Conservation (phyloP, 2,797 vertebrate species). For the Hafferia zeledoni region DNA sequence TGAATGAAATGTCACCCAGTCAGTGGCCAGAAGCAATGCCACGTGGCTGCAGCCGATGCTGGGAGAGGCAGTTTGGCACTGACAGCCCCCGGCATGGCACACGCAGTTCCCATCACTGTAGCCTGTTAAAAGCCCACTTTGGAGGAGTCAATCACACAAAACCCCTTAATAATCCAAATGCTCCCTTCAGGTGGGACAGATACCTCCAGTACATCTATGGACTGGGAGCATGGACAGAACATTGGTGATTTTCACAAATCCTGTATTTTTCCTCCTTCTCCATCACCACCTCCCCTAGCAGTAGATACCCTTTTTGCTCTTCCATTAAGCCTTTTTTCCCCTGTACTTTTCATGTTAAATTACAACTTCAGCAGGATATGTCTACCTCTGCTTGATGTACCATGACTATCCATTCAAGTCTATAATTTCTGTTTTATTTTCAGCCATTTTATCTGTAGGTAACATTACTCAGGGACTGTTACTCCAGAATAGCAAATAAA, state of each 20-base stretch:
- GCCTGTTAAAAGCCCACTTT: not conserved
- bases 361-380: not conserved
- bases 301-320: not conserved
- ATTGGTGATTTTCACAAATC: not conserved
- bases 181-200: not conserved
- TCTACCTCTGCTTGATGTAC: not conserved
- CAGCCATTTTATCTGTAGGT: not conserved
- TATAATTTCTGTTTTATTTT: not conserved
- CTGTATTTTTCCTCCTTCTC: not conserved
- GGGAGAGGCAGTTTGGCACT: not conserved
- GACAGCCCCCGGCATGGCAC: accelerated
- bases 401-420: not conserved
- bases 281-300: not conserved
- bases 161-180: not conserved
- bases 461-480: not conserved
- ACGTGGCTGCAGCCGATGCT: accelerated
- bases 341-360: not conserved
- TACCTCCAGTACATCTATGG: not conserved
- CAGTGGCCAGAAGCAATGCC: not conserved
- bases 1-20: not conserved
- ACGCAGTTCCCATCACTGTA: not conserved
- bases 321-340: not conserved
- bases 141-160: not conserved
- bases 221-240: not conserved
- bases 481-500: not conserved